Base-by-base conservation (phyloP, 2,888 invertebrate species). In the Scaptomyza parva region DNA sequence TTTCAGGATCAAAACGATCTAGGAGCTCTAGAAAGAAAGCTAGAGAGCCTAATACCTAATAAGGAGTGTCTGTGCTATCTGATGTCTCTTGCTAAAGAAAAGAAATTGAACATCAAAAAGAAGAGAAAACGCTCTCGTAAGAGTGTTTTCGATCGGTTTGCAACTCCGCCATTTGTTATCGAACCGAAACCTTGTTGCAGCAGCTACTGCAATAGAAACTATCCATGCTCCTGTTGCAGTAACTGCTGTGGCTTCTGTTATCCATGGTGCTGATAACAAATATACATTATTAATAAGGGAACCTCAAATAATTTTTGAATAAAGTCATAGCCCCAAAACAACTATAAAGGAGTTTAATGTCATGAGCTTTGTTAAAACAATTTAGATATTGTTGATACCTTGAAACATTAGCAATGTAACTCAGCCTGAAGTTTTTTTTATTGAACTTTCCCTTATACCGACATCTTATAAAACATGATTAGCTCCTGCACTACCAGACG, bases 121-220 rank as follows among this genome's bases (percentile, higher is more conserved):
- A 71, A 43, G n/a, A 54, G 37, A n/a, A 64, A 22, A 18, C n/a
- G 3, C 0, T 9, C 7, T 1, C 18, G 18, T 0, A 66, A 45
- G 12, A 17, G 33, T 1, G 7, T 33, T 1, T 79, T 44, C 17
- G 70, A 87, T 60, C 67, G 86, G 0, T 87, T 86, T 9, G 62
- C 67, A 7, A 30, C 6, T 53, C 84, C 84, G 0, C 82, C 88
- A 0, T 60, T 59, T 22, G 65, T 79, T 18, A 58, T 85, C 1
- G 66, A 72, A 35, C 80, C 65, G 0, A 72, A 59, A 28, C 37
- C 62, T 1, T 12, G 5, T 20, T 61, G 45, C 12, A 11, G 44
- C 0, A 37, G 47, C 4, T 43, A 39, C 20, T 54, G 54, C 30
- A 6, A 26, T 17, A 26, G 41, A 18, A 28, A 33, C 20, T 64